Evolutionary conservation across 2,888 invertebrate species (phyloP), one percentile per base, ranked within the genome.

Genomic region (Gymnoscelis rufifasciata): DNA sequence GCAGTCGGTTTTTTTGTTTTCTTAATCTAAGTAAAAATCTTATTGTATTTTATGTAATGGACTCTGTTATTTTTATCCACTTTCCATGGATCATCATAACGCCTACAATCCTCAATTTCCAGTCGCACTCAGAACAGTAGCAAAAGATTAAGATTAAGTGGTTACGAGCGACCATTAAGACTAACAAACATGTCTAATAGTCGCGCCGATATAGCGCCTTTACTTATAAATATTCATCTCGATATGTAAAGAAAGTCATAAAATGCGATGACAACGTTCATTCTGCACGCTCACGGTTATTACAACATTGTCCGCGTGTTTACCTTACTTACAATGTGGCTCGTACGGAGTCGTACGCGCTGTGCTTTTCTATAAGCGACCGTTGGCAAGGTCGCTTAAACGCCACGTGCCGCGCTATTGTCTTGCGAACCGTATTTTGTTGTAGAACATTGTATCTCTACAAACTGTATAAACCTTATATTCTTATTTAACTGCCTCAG

Each of bases 331-430:
- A 66, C 68, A 64, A 62, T 67, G 68, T 65, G 54, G 57, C 41
- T 53, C 54, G 60, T 53, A 56, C 58, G 19, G 19, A 19, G 19
- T 59, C 56, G 62, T 56, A 56, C 59, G 57, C 31, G 19, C n/a
- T 60, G 56, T 54, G 56, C 59, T 62, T 66, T 64, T 66, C 62
- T 64, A 64, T 62, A 46, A 51, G 51, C 57, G 52, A 60, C 54
- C 59, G 60, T 41, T 52, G 56, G 58, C 80, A 81, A 81, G 82
- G 81, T 79, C 82, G 62, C 51, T 39, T 52, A 71, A 74, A 73
- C 75, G 80, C 80, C 78, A 82, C 76, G 68, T 59, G 54, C 52
- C 54, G 54, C 56, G 60, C 60, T 61, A 69, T 71, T 71, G 69
- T 69, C 54, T 62, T 52, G 61, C 60, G 60, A 59, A 60, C 55